phyloP scores from a whole-genome alignment of 92 coral and sea anemone species.

The Pocillopora meandrina region DNA sequence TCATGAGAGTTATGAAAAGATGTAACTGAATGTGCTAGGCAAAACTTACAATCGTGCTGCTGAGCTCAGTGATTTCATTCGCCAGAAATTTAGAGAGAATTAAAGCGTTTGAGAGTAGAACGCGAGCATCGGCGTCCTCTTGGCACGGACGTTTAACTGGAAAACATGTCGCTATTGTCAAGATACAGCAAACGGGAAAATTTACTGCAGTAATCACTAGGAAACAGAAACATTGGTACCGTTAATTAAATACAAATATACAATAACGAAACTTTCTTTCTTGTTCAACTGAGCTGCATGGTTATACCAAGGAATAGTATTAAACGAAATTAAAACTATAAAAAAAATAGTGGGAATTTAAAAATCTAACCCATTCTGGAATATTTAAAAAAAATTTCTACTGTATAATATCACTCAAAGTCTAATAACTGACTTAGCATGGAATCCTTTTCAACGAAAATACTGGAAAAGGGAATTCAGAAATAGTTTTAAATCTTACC shows the following conservation, averaged over 20 bases:
- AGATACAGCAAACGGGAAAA: neutral
- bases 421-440: too few relatives aligned
- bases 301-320: too few relatives aligned
- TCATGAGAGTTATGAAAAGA: neutral
- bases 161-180: neutral
- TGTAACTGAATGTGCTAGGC: neutral
- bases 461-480: too few relatives aligned
- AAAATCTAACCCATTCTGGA: too few relatives aligned
- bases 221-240: neutral
- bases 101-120: neutral
- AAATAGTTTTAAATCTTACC: too few relatives aligned
- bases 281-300: too few relatives aligned
- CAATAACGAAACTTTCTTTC: neutral
- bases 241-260: neutral
- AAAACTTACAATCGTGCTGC: slow-evolving; percentile 20
- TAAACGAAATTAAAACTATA: too few relatives aligned
- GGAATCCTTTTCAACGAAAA: too few relatives aligned
- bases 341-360: too few relatives aligned
- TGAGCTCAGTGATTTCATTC: neutral
- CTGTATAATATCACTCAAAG: too few relatives aligned
- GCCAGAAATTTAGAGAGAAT: neutral
- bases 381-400: too few relatives aligned
- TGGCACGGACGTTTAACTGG: slow-evolving; percentile 2
- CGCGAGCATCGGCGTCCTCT: slow-evolving; percentile 9
- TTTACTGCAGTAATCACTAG: neutral